phyloP scores from a whole-genome alignment of 2,888 invertebrate genomes.

The Phrixothrix hirtus region DNA sequence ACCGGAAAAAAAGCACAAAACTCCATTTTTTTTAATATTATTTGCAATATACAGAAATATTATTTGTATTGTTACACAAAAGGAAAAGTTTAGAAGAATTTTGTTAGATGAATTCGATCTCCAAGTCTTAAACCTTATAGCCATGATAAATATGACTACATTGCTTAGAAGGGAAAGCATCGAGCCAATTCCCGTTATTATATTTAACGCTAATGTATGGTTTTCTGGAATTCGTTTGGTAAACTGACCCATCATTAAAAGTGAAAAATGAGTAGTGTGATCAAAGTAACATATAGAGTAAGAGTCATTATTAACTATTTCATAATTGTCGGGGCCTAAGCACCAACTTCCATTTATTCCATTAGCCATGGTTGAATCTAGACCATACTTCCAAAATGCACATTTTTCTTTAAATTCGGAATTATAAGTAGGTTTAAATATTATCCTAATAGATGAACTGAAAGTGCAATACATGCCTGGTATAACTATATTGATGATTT shows the following conservation, averaged over 20 bases:
- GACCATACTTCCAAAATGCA: slow-evolving; percentile 58
- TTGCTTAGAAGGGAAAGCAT: slow-evolving; percentile 58
- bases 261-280: slow-evolving; percentile 62
- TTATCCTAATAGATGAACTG: slow-evolving; percentile 57
- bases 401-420: slow-evolving; percentile 46
- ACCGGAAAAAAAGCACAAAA: slow-evolving; percentile 61
- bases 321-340: neutral
- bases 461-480: too few relatives aligned
- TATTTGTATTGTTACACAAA: slow-evolving; percentile 55
- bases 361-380: slow-evolving; percentile 57
- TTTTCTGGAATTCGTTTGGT: slow-evolving; percentile 46
- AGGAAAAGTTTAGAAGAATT: slow-evolving; percentile 60
- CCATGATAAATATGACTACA: slow-evolving; percentile 56
- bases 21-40: slow-evolving; percentile 42
- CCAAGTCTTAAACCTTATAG: slow-evolving; percentile 60
- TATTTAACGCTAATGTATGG: slow-evolving; percentile 50
- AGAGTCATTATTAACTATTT: slow-evolving; percentile 43
- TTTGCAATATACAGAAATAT: slow-evolving; percentile 53
- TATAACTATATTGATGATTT: too few relatives aligned
- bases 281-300: slow-evolving; percentile 58
- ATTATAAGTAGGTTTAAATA: slow-evolving; percentile 51
- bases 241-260: slow-evolving; percentile 51
- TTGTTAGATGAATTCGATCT: slow-evolving; percentile 63
- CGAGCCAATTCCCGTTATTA: slow-evolving; percentile 59
- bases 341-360: slow-evolving; percentile 27